Conservation (phyloP, 2,113 vertebrate species). For the Psilopogon haemacephalus region DNA sequence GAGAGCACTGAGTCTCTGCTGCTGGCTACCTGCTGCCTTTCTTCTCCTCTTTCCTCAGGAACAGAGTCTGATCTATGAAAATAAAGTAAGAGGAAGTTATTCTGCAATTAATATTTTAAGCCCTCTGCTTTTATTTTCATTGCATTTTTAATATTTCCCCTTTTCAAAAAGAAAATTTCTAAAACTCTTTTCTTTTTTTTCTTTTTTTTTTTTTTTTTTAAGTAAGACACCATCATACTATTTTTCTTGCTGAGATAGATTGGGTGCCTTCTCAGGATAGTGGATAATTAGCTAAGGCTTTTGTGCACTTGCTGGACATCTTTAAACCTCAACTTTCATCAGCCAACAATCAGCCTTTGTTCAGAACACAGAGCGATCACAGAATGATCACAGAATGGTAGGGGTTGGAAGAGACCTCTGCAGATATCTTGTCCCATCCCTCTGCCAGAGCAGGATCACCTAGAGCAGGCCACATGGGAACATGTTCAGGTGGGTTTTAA, state of each 20-base stretch:
- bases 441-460: too few relatives aligned
- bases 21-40: slow-evolving; percentile 51
- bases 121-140: background rate
- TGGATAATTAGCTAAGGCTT: background rate
- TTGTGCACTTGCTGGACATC: background rate
- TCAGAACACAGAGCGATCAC: background rate
- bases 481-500: too few relatives aligned
- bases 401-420: too few relatives aligned
- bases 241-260: background rate
- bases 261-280: background rate
- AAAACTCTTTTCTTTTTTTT: too few relatives aligned
- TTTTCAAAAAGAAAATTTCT: too few relatives aligned
- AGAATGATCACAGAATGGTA: too few relatives aligned
- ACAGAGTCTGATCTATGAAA: background rate
- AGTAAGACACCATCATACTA: background rate
- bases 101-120: slow-evolving; percentile 48
- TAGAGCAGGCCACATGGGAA: too few relatives aligned
- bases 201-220: background rate
- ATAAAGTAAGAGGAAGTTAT: background rate
- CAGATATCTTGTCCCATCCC: too few relatives aligned
- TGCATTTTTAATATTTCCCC: background rate
- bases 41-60: slow-evolving; percentile 31
- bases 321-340: background rate
- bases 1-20: background rate
- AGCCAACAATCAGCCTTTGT: background rate